phyloP scores from a whole-genome alignment of 2,113 vertebrate genomes.

The Phodopus roborovskii region DNA sequence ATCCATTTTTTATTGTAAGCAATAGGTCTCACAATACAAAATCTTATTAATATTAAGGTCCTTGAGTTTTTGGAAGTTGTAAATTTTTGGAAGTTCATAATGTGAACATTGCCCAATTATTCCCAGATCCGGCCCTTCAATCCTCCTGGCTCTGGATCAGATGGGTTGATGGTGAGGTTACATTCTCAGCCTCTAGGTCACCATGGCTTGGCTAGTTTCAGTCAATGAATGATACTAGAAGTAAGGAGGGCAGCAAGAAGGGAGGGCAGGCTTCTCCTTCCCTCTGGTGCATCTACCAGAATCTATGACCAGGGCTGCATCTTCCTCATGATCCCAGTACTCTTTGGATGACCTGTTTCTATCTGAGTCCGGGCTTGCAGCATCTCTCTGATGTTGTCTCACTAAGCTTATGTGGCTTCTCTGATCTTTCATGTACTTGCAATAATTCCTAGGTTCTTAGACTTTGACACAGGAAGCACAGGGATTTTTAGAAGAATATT shows the following conservation, averaged over 20 bases:
- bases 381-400: not conserved
- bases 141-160: not conserved
- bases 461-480: not conserved
- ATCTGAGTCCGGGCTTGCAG: not conserved
- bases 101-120: not conserved
- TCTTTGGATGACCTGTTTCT: not conserved
- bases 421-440: not conserved
- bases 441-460: not conserved
- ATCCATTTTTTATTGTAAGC: not conserved
- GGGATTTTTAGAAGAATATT: slow-evolving; percentile 26
- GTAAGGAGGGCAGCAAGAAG: not conserved
- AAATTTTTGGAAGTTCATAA: not conserved
- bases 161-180: not conserved
- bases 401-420: not conserved
- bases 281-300: not conserved
- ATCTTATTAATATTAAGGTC: not conserved
- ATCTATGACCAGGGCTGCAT: not conserved
- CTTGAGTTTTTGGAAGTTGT: not conserved
- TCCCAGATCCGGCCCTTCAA: not conserved
- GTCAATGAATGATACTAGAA: not conserved
- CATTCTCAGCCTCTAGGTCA: not conserved
- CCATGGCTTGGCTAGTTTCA: not conserved
- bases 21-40: not conserved
- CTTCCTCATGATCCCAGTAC: not conserved
- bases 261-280: not conserved